Conservation (phyloP, 1,140 invertebrate genomes). For the Lepidostoma basale region DNA sequence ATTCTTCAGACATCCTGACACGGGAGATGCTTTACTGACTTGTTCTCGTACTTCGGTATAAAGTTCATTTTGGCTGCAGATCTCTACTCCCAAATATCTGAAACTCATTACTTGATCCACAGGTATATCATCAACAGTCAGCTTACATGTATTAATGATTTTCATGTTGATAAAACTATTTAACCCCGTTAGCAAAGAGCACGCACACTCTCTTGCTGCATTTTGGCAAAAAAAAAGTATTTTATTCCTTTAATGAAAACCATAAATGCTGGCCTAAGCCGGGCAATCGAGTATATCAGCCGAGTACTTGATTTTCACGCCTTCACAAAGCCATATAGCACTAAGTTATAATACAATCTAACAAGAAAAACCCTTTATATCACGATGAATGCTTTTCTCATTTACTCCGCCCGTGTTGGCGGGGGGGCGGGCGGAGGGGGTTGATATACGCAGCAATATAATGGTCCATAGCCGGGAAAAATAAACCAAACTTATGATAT, state of each 20-base stretch:
- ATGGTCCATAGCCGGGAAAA: slow-evolving; percentile 45
- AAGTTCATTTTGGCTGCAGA: too few relatives aligned
- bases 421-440: slow-evolving; percentile 28
- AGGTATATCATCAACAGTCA: too few relatives aligned
- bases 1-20: too few relatives aligned
- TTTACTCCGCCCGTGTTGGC: slow-evolving; percentile 40
- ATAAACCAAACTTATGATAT: slow-evolving; percentile 47
- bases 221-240: too few relatives aligned
- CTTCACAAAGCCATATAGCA: slow-evolving; percentile 26
- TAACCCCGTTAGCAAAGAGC: too few relatives aligned
- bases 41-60: too few relatives aligned
- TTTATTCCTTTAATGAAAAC: slow-evolving; percentile 6
- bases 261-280: not conserved
- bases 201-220: too few relatives aligned
- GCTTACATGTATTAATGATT: too few relatives aligned
- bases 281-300: not conserved
- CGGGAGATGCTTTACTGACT: too few relatives aligned
- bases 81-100: too few relatives aligned
- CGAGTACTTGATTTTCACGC: slow-evolving; percentile 18
- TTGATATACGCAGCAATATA: slow-evolving; percentile 46
- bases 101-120: too few relatives aligned
- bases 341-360: slow-evolving; percentile 44
- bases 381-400: slow-evolving; percentile 46
- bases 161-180: too few relatives aligned
- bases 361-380: slow-evolving; percentile 47